Percentiles rank a stretch among this genome's conserved stretches.
Conservation (phyloP, 2,113 vertebrate species). For the Dermatemys mawii region DNA sequence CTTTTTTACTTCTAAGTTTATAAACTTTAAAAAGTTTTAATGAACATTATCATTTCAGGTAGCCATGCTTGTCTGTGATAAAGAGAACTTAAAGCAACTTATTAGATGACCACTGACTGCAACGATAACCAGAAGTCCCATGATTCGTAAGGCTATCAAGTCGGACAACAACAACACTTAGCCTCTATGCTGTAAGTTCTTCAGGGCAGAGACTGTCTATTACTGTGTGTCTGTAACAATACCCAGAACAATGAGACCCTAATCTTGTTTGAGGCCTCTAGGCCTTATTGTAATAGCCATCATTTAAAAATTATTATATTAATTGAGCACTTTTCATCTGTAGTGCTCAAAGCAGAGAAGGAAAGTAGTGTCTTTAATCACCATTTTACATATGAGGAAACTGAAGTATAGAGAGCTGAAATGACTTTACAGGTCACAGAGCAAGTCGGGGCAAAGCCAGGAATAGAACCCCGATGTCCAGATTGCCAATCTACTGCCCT, state of each 20-base stretch:
- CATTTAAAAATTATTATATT: neutral
- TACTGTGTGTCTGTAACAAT: neutral
- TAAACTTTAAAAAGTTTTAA: neutral
- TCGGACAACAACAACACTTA: neutral
- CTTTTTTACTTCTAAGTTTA: neutral
- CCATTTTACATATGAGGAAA: neutral
- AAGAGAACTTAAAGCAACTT: neutral
- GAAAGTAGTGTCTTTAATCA: neutral
- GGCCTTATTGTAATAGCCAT: neutral
- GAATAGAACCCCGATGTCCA: neutral
- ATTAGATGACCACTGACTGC: neutral
- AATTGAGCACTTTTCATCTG: neutral
- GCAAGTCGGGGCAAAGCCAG: neutral
- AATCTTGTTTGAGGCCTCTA: neutral
- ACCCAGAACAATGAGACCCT: neutral
- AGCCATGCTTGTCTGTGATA: neutral
- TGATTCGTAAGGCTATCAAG: neutral
- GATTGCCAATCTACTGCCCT: neutral
- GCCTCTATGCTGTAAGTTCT: neutral
- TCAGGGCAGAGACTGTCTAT: neutral
- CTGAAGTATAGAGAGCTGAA: neutral
- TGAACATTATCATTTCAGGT: neutral
- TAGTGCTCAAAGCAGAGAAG: neutral
- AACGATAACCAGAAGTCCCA: neutral
- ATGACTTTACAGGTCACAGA: fast-evolving